A percentile compares a stretch with the other conserved stretches of the same genome.
Evolutionary conservation across 2,888 invertebrate genomes (phyloP).

Genomic region (Arrhopalites spinosus): DNA sequence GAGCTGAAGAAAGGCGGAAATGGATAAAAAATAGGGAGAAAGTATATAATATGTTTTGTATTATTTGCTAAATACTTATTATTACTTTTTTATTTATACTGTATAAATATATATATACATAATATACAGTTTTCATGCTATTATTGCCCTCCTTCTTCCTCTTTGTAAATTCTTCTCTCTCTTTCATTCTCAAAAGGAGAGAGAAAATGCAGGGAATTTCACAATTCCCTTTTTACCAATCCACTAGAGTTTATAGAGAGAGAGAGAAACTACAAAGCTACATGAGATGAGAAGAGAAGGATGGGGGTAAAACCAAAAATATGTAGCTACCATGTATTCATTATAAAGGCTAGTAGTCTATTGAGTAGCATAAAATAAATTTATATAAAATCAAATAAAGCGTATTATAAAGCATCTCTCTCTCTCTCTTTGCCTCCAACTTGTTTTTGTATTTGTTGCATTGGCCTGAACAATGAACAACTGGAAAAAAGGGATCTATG

Average conservation of each 20-base stretch:
- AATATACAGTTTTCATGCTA: background rate
- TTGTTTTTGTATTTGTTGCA: too few species aligned
- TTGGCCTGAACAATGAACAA: too few species aligned
- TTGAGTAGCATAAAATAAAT: too few species aligned
- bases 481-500: too few species aligned
- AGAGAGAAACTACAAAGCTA: background rate
- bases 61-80: background rate
- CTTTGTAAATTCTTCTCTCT: background rate
- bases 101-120: background rate
- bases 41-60: background rate
- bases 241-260: background rate
- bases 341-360: too few species aligned
- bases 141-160: background rate
- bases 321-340: too few species aligned
- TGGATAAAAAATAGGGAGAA: background rate
- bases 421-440: too few species aligned
- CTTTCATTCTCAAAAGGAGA: conserved; percentile 1
- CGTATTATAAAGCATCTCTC: too few species aligned
- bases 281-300: background rate
- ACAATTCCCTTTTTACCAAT: conserved; percentile 2
- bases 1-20: background rate
- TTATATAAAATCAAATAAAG: too few species aligned
- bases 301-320: too few species aligned
- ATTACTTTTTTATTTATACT: too few species aligned
- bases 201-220: background rate